Evolutionary conservation across 2,888 invertebrate genomes (phyloP).

Genomic region (Eretmocerus hayati): DNA sequence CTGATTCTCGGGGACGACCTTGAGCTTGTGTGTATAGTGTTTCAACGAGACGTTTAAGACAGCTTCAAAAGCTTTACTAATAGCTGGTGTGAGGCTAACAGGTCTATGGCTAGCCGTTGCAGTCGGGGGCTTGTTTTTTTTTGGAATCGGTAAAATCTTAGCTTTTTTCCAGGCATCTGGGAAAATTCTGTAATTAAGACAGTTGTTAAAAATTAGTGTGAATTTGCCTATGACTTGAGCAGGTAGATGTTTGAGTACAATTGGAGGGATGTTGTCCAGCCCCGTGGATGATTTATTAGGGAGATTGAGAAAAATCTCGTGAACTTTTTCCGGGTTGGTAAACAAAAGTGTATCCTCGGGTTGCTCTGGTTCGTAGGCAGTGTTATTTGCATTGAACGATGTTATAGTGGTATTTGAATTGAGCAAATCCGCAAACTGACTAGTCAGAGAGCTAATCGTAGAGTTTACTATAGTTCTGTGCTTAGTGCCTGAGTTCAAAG

Average conservation of each 20-base stretch:
- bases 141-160: neutral
- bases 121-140: neutral
- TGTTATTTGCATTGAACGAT: neutral
- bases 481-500: neutral
- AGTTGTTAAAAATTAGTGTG: neutral
- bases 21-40: neutral
- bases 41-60: neutral
- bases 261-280: neutral
- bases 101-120: neutral
- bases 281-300: neutral
- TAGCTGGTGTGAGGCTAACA: neutral
- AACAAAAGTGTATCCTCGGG: neutral
- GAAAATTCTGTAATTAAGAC: neutral
- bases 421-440: neutral
- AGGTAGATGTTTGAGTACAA: conserved; percentile 1
- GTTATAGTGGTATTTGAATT: neutral
- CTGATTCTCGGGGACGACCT: neutral
- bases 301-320: no score
- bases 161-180: neutral
- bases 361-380: neutral
- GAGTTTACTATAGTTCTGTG: neutral
- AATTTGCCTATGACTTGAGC: neutral
- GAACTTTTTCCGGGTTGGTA: neutral
- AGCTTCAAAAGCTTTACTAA: neutral
- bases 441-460: neutral